Base-by-base conservation (phyloP, 2,888 invertebrate species). In the Parnassius glacialis region DNA sequence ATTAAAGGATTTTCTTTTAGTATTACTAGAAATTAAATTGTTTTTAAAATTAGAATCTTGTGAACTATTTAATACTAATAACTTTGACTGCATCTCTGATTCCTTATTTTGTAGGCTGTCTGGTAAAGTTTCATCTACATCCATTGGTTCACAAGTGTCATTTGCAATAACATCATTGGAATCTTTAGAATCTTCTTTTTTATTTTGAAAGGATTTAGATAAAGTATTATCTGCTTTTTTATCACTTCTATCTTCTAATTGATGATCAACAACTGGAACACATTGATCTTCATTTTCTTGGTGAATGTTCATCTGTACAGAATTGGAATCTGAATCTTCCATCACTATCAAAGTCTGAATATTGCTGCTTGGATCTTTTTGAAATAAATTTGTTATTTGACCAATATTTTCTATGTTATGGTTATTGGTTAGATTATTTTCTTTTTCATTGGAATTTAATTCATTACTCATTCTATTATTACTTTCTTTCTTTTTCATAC, bases 101-200 rank as follows among this genome's bases (percentile, higher is more conserved):
- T 61, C 55, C 45, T 73, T 64, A 42, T 83, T 65, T 11, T 82
- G 74, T 44, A 80, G 60, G 74, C 79, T 82, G 65, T 76, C 80
- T 53, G 86, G 84, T 60, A 91, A 78, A 11, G 87, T 85, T 76
- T 85, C 87, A 74, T 91, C 91, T 71, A 91, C 76, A 74, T 91
- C 91, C 90, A 91, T 91, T 34, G 90, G 89, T 74, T 91, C 90
- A 69, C 79, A 83, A 64, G 76, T 79, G 42, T 78, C 69, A 69
- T 81, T 76, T n/a, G 47, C 13, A 42, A 52, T 13, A 52, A 13
- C 60, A 3, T 56, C 43, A 51, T 62, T 52, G 52, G 10, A 48
- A 47, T 50, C 48, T 44, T 63, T 55, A 45, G 44, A 45, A 25
- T 59, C 64, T 42, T 56, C 47, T n/a, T 61, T 62, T 10, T 62